Conservation (phyloP, 2,797 vertebrate genomes). For the Menidia menidia region DNA sequence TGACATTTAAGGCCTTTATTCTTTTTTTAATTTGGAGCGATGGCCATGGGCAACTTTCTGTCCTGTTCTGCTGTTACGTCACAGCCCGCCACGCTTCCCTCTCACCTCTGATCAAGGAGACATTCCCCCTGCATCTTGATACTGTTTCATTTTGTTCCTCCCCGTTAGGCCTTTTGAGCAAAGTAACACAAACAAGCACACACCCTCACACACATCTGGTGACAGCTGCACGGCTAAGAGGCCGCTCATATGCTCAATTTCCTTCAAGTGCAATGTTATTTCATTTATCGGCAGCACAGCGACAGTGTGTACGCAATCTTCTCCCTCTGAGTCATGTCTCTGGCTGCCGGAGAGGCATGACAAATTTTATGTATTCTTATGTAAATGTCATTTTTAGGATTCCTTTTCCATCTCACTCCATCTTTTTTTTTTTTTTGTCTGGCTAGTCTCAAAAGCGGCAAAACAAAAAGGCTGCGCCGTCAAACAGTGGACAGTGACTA, state of each 20-base stretch:
- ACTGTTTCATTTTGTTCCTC: conserved; percentile 28
- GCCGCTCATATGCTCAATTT: conserved; percentile 25
- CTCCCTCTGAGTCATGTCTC: conserved; percentile 48
- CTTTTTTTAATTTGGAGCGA: neutral
- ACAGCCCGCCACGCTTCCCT: conserved; percentile 16
- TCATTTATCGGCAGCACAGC: conserved; percentile 34
- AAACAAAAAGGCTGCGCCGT: conserved; percentile 52
- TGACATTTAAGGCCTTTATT: conserved; percentile 9
- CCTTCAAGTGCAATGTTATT: conserved; percentile 32
- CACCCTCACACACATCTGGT: conserved; percentile 47
- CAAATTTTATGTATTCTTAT: conserved; percentile 26
- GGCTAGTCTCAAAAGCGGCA: conserved; percentile 47
- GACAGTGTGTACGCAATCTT: conserved; percentile 44
- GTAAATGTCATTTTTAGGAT: conserved; percentile 44
- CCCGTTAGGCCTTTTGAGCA: conserved; percentile 24
- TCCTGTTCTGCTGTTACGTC: conserved; percentile 18
- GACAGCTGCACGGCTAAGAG: conserved; percentile 34
- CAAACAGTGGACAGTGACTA: conserved; percentile 58
- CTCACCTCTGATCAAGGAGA: conserved; percentile 63
- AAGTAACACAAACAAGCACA: conserved; percentile 33
- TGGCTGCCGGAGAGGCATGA: conserved; percentile 37
- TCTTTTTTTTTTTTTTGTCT: conserved; percentile 29
- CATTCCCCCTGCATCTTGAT: conserved; percentile 49
- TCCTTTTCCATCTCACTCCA: conserved; percentile 9
- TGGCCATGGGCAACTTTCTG: conserved; percentile 9